A percentile compares a stretch with the other conserved stretches of the same genome.
Conservation (phyloP, 2,888 invertebrate genomes). For the Chrysodeixis includens region DNA sequence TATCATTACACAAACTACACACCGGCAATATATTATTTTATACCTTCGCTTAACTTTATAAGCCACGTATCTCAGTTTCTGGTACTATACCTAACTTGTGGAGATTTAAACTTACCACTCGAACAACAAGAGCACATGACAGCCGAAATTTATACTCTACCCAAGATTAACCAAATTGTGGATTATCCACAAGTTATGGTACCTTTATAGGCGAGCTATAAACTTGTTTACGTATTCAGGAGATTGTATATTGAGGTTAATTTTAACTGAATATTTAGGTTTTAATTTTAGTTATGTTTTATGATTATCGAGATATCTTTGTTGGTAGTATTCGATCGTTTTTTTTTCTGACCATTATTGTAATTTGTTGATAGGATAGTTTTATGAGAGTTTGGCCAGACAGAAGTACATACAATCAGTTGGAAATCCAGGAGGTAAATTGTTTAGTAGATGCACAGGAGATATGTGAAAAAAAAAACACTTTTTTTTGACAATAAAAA, state of each 20-base stretch:
- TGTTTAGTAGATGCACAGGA: no score
- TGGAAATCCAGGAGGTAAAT: no score
- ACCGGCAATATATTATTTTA: not conserved
- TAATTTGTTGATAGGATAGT: no score
- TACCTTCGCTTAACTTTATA: conserved; percentile 12
- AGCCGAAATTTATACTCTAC: conserved; percentile 39
- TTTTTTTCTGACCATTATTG: no score
- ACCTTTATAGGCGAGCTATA: conserved; percentile 64
- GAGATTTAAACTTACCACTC: conserved; percentile 35
- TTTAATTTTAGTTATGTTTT: not conserved
- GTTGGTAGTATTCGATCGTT: no score
- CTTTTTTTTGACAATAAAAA: no score
- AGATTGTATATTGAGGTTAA: conserved; percentile 36
- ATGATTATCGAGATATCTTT: no score
- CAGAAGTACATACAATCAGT: no score
- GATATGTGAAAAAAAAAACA: no score
- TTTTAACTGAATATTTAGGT: not conserved
- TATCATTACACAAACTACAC: not conserved
- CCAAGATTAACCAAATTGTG: conserved; percentile 43
- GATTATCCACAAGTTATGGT: conserved; percentile 46
- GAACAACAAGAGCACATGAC: conserved; percentile 31
- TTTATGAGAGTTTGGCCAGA: no score
- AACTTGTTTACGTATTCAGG: conserved; percentile 58
- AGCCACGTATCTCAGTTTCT: not conserved
- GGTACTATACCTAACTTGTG: conserved; percentile 14